A percentile compares a stretch with the other conserved stretches of the same genome.
These are phyloP conservation scores for Propithecus coquereli DNA, from an alignment of 2,113 vertebrate species.

Conservation along the genomic window DNA sequence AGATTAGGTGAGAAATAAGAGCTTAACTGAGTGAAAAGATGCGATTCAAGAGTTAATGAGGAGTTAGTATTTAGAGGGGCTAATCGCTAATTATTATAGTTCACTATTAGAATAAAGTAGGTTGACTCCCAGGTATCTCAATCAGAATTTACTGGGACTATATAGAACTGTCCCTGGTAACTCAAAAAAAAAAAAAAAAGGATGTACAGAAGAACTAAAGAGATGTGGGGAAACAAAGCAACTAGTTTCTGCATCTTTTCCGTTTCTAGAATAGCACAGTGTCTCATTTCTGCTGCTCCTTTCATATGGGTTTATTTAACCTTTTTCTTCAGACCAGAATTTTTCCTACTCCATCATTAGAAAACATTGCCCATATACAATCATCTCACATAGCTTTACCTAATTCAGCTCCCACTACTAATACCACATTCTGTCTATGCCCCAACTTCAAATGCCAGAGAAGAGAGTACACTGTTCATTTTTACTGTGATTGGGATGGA, in stretches of 20 bases:
- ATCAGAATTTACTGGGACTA: not conserved
- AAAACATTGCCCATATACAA: not conserved
- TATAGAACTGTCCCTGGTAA: not conserved
- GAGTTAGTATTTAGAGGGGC: not conserved
- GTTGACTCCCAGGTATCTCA: not conserved
- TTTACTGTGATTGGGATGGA: too few species aligned
- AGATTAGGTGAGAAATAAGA: not conserved
- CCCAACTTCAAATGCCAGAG: not conserved
- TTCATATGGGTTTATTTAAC: not conserved
- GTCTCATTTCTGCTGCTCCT: not conserved
- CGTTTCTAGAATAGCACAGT: not conserved
- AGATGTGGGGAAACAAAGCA: not conserved
- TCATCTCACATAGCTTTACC: not conserved
- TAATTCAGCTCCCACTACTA: not conserved
- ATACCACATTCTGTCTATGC: not conserved
- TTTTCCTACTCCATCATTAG: not conserved
- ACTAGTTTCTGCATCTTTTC: not conserved
- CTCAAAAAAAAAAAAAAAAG: not conserved
- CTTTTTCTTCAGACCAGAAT: not conserved
- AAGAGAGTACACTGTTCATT: not conserved
- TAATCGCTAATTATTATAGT: not conserved
- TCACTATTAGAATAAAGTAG: not conserved
- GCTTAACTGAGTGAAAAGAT: not conserved
- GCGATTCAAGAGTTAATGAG: not conserved
- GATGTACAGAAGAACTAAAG: not conserved